Percentiles rank a stretch among this genome's conserved stretches.
These are phyloP conservation scores for Meriones unguiculatus DNA, from an alignment of 2,113 vertebrate genomes.

Conservation along the genomic window DNA sequence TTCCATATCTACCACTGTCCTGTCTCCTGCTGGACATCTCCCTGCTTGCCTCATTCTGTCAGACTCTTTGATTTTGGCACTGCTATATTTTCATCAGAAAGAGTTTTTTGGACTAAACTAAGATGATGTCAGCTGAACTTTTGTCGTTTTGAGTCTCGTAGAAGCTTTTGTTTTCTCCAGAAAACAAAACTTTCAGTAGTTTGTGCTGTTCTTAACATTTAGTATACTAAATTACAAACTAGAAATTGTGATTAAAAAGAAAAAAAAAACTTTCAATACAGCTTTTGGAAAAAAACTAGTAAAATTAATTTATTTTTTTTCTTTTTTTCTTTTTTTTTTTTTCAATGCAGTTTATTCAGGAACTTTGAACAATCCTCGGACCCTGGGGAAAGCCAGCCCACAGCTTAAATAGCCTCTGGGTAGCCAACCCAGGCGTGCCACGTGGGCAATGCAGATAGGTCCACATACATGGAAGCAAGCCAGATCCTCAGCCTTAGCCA, in stretches of 20 bases:
- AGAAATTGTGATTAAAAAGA: background rate
- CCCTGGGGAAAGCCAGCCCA: too few relatives aligned
- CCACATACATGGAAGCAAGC: too few relatives aligned
- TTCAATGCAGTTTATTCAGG: too few relatives aligned
- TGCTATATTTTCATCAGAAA: constrained; percentile 7
- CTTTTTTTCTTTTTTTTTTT: too few relatives aligned
- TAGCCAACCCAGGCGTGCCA: too few relatives aligned
- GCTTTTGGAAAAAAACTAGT: background rate
- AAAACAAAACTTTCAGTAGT: constrained; percentile 46
- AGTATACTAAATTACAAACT: background rate
- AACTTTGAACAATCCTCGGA: too few relatives aligned
- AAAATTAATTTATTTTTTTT: background rate
- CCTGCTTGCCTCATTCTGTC: background rate
- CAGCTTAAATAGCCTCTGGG: too few relatives aligned
- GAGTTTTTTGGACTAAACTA: background rate
- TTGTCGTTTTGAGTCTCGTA: background rate
- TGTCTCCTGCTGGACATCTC: background rate
- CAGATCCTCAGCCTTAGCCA: too few relatives aligned
- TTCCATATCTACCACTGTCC: background rate
- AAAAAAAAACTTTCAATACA: background rate
- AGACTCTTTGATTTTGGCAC: background rate
- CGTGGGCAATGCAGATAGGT: too few relatives aligned
- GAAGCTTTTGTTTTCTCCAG: constrained; percentile 58
- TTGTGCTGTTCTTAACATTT: background rate
- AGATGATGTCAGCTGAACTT: constrained; percentile 25